Conservation (phyloP, 2,797 vertebrate genomes). For the Spinus pinus region DNA sequence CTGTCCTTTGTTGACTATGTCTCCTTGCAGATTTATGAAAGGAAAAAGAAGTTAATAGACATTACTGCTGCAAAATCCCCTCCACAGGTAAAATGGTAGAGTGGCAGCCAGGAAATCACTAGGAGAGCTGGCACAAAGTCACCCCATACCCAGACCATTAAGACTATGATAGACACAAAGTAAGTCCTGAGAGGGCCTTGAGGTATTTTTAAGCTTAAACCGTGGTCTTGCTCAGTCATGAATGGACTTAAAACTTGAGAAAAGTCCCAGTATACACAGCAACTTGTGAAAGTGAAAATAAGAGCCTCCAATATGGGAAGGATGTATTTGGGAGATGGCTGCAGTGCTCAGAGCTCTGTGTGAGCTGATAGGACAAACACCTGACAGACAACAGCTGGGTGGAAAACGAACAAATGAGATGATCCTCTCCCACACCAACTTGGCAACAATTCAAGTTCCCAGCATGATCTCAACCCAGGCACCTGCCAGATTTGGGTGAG, state of each 20-base stretch:
- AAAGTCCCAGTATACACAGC: not conserved
- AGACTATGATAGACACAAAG: not conserved
- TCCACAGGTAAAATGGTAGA: not conserved
- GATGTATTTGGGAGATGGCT: not conserved
- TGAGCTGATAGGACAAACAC: not conserved
- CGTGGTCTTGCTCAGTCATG: not conserved
- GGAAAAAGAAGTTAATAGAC: not conserved
- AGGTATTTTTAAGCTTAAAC: not conserved
- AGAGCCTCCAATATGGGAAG: not conserved
- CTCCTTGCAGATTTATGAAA: not conserved
- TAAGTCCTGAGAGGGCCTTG: not conserved
- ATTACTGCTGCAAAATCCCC: not conserved
- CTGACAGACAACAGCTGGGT: not conserved
- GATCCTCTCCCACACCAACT: not conserved
- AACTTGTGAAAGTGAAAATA: not conserved
- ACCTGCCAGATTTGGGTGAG: not conserved
- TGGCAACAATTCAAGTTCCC: not conserved
- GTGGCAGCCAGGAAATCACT: not conserved
- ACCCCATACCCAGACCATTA: not conserved
- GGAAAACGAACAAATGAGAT: not conserved
- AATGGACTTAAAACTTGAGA: not conserved
- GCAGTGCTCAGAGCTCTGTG: not conserved
- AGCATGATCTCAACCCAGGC: not conserved
- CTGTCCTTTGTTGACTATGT: not conserved
- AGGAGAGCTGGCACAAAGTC: not conserved